Evolutionary conservation across 2,113 vertebrate genomes (phyloP).

Genomic region (Ailurus styani): DNA sequence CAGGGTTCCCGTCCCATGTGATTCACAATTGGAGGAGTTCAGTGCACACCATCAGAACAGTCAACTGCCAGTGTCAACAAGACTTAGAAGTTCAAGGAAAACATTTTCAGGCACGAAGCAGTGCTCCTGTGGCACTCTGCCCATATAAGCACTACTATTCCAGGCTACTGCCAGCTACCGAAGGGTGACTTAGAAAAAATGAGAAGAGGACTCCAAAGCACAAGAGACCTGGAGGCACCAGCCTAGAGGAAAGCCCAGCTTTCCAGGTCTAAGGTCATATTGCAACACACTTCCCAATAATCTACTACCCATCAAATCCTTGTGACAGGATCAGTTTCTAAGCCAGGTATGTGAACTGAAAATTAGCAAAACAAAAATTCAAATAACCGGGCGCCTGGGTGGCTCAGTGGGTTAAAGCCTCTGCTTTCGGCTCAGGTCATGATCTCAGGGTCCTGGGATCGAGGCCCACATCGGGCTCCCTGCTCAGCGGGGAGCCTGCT

Average conservation of each 20-base stretch:
- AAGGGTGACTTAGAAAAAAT: not conserved
- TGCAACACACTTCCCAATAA: not conserved
- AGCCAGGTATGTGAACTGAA: not conserved
- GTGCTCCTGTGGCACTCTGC: not conserved
- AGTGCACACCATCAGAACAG: fast-evolving
- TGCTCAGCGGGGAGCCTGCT: too few relatives aligned
- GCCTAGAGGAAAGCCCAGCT: not conserved
- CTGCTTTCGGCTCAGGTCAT: too few relatives aligned
- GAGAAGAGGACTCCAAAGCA: not conserved
- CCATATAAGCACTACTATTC: not conserved
- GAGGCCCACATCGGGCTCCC: too few relatives aligned
- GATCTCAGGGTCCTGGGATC: too few relatives aligned
- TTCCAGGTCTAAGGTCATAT: not conserved
- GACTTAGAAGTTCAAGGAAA: not conserved
- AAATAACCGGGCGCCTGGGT: too few relatives aligned
- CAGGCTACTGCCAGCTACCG: not conserved
- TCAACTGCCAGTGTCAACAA: not conserved
- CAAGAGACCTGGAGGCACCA: not conserved
- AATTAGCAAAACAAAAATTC: not conserved
- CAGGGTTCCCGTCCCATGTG: not conserved
- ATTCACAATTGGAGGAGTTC: not conserved
- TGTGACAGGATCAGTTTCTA: not conserved
- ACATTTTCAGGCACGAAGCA: not conserved
- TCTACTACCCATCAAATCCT: not conserved
- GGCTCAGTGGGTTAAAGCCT: too few relatives aligned